Evolutionary conservation across 2,888 invertebrate genomes (phyloP), one percentile per base, ranked within the genome.

Genomic region (Stenoptilia bipunctidactyla): DNA sequence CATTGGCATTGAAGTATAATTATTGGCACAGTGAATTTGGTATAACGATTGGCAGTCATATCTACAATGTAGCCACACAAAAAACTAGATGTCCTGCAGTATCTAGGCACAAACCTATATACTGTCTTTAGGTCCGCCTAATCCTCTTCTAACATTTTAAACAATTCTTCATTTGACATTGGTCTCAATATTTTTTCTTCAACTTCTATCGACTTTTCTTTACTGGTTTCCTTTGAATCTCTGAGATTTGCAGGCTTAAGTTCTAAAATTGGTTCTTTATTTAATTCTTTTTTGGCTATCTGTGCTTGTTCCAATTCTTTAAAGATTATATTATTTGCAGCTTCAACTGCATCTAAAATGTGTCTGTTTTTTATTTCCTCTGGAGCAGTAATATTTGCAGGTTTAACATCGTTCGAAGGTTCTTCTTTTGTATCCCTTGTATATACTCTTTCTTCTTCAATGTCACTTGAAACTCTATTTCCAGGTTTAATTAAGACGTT

Each of bases 1-100:
- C 48, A 48, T 48, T 48, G 48, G 45, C 48, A 46, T 44, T 44
- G 38, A 46, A 48, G 48, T 45, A 48, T 45, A 48, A 49, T 45
- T 44, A 48, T 14, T 48, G 45, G 39, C 48, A 48, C 47, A 47
- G 44, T 42, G 45, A 45, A 37, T 46, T 45, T 47, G 47, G 44
- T 46, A 42, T 44, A 46, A 42, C 36, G 27, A 45, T 45, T 47
- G 42, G 47, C 45, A 45, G 42, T 27, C 45, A 41, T 43, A 6
- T 45, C 40, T 39, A 38, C 42, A 20, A 20, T 20, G 20, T 20
- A 20, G 4, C 20, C 20, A 20, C 8, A 20, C 4, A 3, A 20
- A 3, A 20, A 20, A 8, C 20, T 20, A 8, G 8, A 5, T 20
- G 20, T 20, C 20, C 20, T 5, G 20, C 20, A 40, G 42, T 43